Base-by-base conservation (phyloP, 2,888 invertebrate genomes). In the Drosophila kambysellisi region DNA sequence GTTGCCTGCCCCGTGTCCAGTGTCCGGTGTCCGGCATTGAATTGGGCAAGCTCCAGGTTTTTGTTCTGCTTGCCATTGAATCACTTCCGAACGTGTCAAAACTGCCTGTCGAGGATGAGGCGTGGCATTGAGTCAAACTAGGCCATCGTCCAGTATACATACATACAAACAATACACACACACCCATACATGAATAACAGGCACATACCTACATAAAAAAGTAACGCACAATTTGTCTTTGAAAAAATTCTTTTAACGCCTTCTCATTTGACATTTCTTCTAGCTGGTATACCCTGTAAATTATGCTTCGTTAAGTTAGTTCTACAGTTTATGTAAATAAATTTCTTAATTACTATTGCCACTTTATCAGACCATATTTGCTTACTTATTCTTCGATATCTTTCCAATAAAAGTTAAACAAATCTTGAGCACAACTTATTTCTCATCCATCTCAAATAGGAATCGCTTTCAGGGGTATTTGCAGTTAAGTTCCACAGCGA, bases 41-140 rank as follows among this genome's bases (percentile, higher is more conserved):
- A n/a, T 54, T 11, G 17, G 37, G 1, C 54, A 54, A 54, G 54
- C 11, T 79, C 74, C 77, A 70, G 79, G 52, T 30, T 61, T 56
- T 72, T 25, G 8, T 15, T 17, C 15, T 9, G 25, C 66, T 70
- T 46, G 60, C 70, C 66, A 76, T 79, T 76, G 81, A 81, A 74
- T 74, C 74, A 82, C 81, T 74, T 76, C 76, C 72, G 73, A 76
- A 81, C 79, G 81, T 81, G 81, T 67, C 61, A 57, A 71, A 86
- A 74, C 67, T 69, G 67, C 54, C 62, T 20, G 70, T 41, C 48
- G 53, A 48, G 66, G 25, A 51, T 58, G 70, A 57, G 72, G 63
- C 63, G 62, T 68, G 68, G 66, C 56, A 41, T 12, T 41, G 30
- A 41, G 11, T 58, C 39, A 54, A 81, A 79, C 75, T 82, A 73